Conservation (phyloP, 2,888 invertebrate genomes). For the Caenorhabditis zanzibari region DNA sequence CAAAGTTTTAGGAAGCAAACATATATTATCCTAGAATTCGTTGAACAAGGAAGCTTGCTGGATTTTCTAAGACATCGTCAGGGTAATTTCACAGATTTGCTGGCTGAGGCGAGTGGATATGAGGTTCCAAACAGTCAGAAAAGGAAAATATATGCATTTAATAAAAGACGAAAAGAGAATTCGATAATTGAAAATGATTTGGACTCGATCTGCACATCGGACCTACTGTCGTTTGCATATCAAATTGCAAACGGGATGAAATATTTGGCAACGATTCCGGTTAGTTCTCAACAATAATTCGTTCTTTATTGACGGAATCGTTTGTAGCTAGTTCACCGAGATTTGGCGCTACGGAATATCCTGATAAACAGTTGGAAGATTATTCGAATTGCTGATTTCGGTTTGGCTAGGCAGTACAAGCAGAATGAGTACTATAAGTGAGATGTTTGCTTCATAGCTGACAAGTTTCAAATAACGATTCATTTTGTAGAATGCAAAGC, state of each 20-base stretch:
- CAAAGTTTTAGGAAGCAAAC: neutral
- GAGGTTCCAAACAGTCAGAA: too few species aligned
- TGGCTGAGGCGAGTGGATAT: too few species aligned
- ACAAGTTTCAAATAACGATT: too few species aligned
- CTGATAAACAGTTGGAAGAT: neutral
- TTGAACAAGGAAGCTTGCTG: neutral
- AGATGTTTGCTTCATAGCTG: too few species aligned
- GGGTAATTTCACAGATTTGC: neutral
- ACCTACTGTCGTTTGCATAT: conserved; percentile 14
- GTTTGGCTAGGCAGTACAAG: neutral
- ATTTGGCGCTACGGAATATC: conserved; percentile 20
- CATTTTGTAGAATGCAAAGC: conserved; percentile 19
- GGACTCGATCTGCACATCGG: neutral
- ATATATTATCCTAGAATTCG: neutral
- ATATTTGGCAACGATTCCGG: neutral
- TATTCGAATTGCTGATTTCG: conserved; percentile 22
- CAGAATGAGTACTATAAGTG: conserved; percentile 11
- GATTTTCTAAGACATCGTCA: neutral
- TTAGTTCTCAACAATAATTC: neutral
- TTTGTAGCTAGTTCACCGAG: conserved; percentile 23
- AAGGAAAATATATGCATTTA: too few species aligned
- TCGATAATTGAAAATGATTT: neutral
- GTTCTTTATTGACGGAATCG: neutral
- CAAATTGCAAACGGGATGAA: conserved; percentile 36
- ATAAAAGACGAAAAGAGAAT: neutral